phyloP scores from a whole-genome alignment of 2,113 vertebrate genomes.

The Salminus brasiliensis region DNA sequence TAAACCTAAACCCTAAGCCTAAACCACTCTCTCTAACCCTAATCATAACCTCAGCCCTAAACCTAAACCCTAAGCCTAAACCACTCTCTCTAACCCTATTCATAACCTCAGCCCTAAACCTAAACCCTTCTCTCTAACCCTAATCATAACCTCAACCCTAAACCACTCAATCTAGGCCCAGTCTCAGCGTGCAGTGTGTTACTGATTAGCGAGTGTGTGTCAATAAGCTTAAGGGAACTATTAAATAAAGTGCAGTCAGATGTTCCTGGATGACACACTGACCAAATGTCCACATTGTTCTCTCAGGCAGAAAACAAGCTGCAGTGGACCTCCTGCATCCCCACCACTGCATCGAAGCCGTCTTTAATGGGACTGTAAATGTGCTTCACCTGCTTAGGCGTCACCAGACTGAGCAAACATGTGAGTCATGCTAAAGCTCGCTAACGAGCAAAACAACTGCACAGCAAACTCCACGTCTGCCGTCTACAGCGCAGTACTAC shows the following conservation, averaged over 20 bases:
- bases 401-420: conserved; percentile 38
- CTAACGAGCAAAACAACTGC: not conserved
- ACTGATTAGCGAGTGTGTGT: too few relatives aligned
- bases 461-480: not conserved
- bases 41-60: too few relatives aligned
- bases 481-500: not conserved
- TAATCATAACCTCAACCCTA: too few relatives aligned
- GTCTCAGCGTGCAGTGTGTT: too few relatives aligned
- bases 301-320: not conserved
- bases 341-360: too few relatives aligned
- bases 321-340: not conserved
- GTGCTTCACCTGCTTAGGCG: not conserved
- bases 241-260: not conserved
- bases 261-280: not conserved
- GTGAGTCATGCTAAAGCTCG: conserved; percentile 9
- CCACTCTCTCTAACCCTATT: too few relatives aligned
- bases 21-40: too few relatives aligned
- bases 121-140: too few relatives aligned
- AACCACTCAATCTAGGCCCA: too few relatives aligned
- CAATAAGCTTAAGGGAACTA: not conserved
- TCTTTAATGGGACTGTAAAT: conserved; percentile 1
- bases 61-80: too few relatives aligned
- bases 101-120: too few relatives aligned
- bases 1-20: too few relatives aligned
- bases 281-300: not conserved